A percentile compares a stretch with the other conserved stretches of the same genome.
phyloP scores from a whole-genome alignment of 2,113 vertebrate genomes.

The Megalops atlanticus region DNA sequence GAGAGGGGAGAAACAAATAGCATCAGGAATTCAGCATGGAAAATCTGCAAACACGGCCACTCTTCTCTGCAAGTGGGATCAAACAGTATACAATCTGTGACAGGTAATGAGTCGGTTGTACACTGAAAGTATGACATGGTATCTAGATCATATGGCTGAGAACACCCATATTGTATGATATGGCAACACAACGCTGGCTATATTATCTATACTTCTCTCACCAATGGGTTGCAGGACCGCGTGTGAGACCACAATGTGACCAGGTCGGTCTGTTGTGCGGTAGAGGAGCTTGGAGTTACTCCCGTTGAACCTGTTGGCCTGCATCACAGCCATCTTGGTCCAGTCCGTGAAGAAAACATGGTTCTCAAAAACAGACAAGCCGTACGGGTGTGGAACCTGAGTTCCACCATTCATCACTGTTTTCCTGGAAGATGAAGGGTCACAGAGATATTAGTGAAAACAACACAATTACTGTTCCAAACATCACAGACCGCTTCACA shows the following conservation, averaged over 20 bases:
- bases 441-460: slow-evolving; percentile 41
- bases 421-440: slow-evolving; percentile 33
- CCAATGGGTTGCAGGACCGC: slow-evolving; percentile 59
- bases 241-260: slow-evolving; percentile 60
- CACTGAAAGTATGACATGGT: neutral
- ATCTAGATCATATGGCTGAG: too few species aligned
- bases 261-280: slow-evolving; percentile 53
- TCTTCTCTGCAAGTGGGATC: neutral
- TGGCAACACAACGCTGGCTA: too few species aligned
- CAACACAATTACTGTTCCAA: neutral
- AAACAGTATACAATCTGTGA: neutral
- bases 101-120: neutral
- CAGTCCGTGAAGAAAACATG: slow-evolving; percentile 70
- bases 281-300: slow-evolving; percentile 58
- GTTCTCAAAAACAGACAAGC: slow-evolving; percentile 67
- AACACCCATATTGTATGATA: too few species aligned
- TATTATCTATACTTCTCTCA: slow-evolving; percentile 25
- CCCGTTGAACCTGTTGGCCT: slow-evolving; percentile 64
- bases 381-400: slow-evolving; percentile 65
- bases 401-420: slow-evolving; percentile 46
- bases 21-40: neutral
- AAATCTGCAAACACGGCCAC: neutral
- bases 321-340: slow-evolving; percentile 68
- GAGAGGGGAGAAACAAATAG: slow-evolving; percentile 1
- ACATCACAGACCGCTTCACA: neutral